Evolutionary conservation across 2,888 invertebrate species (phyloP), one percentile per base, ranked within the genome.

Genomic region (Acleris sparsana): DNA sequence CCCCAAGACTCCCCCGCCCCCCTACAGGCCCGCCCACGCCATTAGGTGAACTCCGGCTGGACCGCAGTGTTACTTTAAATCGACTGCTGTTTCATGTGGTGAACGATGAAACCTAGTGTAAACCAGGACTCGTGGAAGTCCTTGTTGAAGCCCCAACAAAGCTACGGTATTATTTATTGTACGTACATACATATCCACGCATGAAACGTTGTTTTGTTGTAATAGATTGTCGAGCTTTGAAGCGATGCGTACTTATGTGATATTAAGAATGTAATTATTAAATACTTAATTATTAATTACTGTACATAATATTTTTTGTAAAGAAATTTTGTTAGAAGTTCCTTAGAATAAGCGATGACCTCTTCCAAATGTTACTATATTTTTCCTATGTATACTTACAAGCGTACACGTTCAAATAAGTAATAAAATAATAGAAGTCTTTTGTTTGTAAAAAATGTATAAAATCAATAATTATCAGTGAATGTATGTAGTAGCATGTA

Each of bases 81-180:
- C 88, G 88, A 90, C 91, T 91, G 90, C 88, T 83, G 89, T 90
- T 90, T 88, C 91, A 85, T 89, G 88, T 87, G 85, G 86, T 84
- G 86, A 87, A 84, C 87, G 85, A 86, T 84, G 86, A 86, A 84
- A 86, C 84, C 83, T 84, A 53, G 49, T 58, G 53, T 62, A 69
- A 53, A 39, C 53, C 67, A 52, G 64, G 62, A 62, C 60, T 62
- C 68, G 70, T 46, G 64, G 62, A 57, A 66, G 59, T 65, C 59
- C 57, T 65, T 43, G 67, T 67, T 68, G 65, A 64, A 59, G 69
- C 72, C 72, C 72, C 78, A 80, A 81, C 80, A 76, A 79, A 77
- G 83, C 77, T 77, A 77, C 77, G 85, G 88, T 89, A 88, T 88
- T 88, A 86, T 86, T 84, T 79, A 80, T 80, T 83, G 82, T 85